Evolutionary conservation across 1,140 invertebrate genomes (phyloP), one percentile per base, ranked within the genome.

Genomic region (Zaprionus lachaisei): DNA sequence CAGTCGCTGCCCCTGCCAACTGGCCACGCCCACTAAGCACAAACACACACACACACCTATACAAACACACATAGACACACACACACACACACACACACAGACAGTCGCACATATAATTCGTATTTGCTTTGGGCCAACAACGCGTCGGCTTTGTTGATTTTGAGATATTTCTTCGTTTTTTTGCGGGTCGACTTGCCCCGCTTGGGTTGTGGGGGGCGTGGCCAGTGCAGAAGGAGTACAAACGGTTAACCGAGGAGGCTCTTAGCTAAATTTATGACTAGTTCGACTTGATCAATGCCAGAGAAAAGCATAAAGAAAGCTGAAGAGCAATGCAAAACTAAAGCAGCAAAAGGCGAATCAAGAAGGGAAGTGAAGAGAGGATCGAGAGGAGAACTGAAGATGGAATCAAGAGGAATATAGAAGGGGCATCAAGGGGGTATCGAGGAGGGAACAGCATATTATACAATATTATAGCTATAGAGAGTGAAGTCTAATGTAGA

Each of bases 91-190:
- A 55, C 12, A 28, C 17, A 26, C 41, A 31, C n/a, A 51, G 64
- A 34, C 68, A 34, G 20, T 14, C 51, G 56, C 22, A 24, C 12
- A 22, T 31, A 34, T 37, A 65, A 56, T 56, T 54, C 41, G 37
- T 78, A 81, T 91, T 90, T 83, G 75, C 81, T 90, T 84, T 83
- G 54, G 80, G 77, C 83, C 83, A 83, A 66, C 66, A 72, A 47
- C 41, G 41, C 41, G 73, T 79, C 56, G 73, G 58, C 83, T 80
- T 80, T 81, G 68, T 73, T 68, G 62, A 41, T 77, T 57, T 73
- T 67, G 12, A 58, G 26, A n/a, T 54, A 51, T 63, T 69, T 67
- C 28, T 47, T 37, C 51, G 41, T 51, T 28, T 41, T 37, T 37
- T 34, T 34, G 31, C 31, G 31, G 31, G 31, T 34, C 31, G 31